Evolutionary conservation across 2,888 invertebrate genomes (phyloP), one percentile per base, ranked within the genome.

Genomic region (Villa cingulata): DNA sequence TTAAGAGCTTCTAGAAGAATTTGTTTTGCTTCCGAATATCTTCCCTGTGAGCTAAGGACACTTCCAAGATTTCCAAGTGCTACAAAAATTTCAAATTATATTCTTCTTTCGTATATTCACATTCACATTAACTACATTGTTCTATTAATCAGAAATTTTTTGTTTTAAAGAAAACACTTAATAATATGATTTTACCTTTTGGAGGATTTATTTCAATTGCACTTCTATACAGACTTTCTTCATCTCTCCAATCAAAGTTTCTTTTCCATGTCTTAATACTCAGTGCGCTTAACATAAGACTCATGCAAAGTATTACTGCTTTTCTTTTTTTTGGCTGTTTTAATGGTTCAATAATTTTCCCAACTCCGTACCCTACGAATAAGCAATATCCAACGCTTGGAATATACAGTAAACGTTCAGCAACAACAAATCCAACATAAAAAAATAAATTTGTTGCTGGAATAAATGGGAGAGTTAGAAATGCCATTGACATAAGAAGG

Each of bases 341-440:
- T 39, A 57, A 51, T 15, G 57, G 57, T 43, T 62, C 62, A 54
- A 68, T 56, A 38, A 69, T 56, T 55, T 71, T 72, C 37, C 75
- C 74, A 52, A 79, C 73, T 37, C 87, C 86, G 56, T 83, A 72
- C 45, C 86, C 92, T 51, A 94, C 74, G 55, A 95, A 73, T 59
- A 96, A 76, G 71, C 94, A 95, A 70, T 86, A 88, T 46, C 95
- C 96, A 62, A 95, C 88, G 72, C 92, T 94, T 44, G 96, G 95
- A 68, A 96, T 79, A 72, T 96, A 97, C 55, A 97, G 76, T 55
- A 96, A 84, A 55, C 96, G 78, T 72, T 97, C 97, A 50, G 96
- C 97, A 48, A 96, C 86, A 56, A 97, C 96, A 70, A 97, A 97
- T 43, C 97, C 97, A 51, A 97, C 96, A 70, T 96, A 95, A 74